Conservation (phyloP, 2,113 vertebrate species). For the Odontophorus gujanensis region DNA sequence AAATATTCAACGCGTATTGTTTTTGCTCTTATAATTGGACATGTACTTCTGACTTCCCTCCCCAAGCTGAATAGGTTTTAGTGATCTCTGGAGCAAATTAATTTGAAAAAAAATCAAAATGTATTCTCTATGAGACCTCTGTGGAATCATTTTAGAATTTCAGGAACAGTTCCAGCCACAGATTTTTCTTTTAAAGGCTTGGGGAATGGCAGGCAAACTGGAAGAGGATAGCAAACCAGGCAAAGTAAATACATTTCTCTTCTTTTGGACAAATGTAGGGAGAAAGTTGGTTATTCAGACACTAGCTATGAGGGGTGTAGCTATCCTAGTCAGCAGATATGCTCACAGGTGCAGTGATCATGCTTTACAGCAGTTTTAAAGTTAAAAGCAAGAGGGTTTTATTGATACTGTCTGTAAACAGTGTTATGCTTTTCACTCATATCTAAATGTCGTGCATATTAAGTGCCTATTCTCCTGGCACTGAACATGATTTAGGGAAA, state of each 20-base stretch:
- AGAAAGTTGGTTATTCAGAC: not conserved
- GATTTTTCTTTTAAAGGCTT: not conserved
- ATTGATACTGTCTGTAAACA: conserved; percentile 18
- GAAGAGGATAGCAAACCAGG: not conserved
- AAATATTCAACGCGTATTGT: not conserved
- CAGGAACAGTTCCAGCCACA: not conserved
- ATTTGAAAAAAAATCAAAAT: not conserved
- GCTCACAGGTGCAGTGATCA: not conserved
- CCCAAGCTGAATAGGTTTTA: not conserved
- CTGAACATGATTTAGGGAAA: conserved; percentile 26
- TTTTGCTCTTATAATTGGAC: not conserved
- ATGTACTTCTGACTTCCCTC: not conserved
- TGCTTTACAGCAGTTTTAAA: conserved; percentile 4
- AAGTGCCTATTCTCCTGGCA: conserved; percentile 10
- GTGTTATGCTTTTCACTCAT: not conserved
- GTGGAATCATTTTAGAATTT: not conserved
- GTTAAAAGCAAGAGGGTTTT: not conserved
- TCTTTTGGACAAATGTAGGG: not conserved
- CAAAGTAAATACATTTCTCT: not conserved
- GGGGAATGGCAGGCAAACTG: not conserved
- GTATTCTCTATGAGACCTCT: not conserved
- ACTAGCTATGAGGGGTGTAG: not conserved
- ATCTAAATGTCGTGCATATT: conserved; percentile 47
- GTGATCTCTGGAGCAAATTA: not conserved
- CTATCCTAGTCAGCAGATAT: not conserved